Percentiles rank a stretch among this genome's conserved stretches.
Evolutionary conservation across 2,888 invertebrate genomes (phyloP).

Genomic region (Dicranocentrus wangi): DNA sequence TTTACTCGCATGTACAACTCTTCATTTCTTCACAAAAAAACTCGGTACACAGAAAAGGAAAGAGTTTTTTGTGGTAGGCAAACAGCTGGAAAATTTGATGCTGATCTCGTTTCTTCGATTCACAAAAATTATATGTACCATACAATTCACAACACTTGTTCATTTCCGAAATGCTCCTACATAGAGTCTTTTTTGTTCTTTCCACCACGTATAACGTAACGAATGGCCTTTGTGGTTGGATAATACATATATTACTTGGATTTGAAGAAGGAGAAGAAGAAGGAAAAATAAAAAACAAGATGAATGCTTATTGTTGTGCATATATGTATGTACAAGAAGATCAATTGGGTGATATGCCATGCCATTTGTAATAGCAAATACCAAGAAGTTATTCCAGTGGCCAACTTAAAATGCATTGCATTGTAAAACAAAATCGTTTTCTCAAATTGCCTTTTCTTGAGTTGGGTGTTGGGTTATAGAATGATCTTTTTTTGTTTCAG

Average conservation of each 20-base stretch:
- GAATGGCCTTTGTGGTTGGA: constrained; percentile 23
- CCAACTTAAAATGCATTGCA: neutral
- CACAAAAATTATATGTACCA: constrained; percentile 33
- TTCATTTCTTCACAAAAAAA: constrained; percentile 39
- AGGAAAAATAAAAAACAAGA: constrained; percentile 44
- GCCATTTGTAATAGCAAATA: neutral
- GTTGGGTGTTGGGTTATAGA: constrained; percentile 1
- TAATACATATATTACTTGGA: constrained; percentile 25
- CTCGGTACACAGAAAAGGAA: neutral
- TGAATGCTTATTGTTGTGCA: constrained; percentile 61
- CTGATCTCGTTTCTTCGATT: constrained; percentile 58
- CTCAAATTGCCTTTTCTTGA: constrained; percentile 8
- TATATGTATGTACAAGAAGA: constrained; percentile 52
- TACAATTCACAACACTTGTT: constrained; percentile 32
- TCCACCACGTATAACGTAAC: neutral
- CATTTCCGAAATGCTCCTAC: neutral
- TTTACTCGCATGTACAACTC: constrained; percentile 53
- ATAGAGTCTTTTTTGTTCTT: constrained; percentile 18
- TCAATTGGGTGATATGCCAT: constrained; percentile 50
- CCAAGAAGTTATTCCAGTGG: neutral
- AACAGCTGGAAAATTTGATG: constrained; percentile 64
- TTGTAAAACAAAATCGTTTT: constrained; percentile 1
- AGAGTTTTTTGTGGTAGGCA: constrained; percentile 41
- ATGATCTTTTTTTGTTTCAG: too few species aligned
- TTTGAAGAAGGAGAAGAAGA: constrained; percentile 5